Evolutionary conservation across 2,888 invertebrate genomes (phyloP).

Genomic region (Drosophila antonietae): DNA sequence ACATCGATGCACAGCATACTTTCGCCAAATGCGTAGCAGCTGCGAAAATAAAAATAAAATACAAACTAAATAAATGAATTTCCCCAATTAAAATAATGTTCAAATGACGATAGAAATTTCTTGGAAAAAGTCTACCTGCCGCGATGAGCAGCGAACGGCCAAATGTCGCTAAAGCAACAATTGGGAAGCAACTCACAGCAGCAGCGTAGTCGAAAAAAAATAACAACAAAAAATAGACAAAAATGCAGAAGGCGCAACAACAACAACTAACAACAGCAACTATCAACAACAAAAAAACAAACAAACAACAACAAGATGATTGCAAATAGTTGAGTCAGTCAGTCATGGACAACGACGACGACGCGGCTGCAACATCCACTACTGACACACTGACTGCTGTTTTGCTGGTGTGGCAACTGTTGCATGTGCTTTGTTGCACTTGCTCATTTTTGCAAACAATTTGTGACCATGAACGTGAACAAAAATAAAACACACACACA

Average conservation of each 20-base stretch:
- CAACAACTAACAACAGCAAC: constrained; percentile 12
- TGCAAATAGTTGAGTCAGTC: constrained; percentile 44
- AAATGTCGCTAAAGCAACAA: constrained; percentile 49
- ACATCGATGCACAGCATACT: constrained; percentile 39
- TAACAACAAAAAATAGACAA: constrained; percentile 35
- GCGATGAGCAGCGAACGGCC: constrained; percentile 27
- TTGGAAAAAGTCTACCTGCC: constrained; percentile 62
- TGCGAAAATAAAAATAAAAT: constrained; percentile 9
- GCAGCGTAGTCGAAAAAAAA: constrained; percentile 22
- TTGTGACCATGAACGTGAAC: constrained; percentile 76
- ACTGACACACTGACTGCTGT: constrained; percentile 52
- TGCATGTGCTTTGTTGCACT: constrained; percentile 30
- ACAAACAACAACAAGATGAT: constrained; percentile 34
- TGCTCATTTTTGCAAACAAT: constrained; percentile 32
- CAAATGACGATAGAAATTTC: constrained; percentile 68
- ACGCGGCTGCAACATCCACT: constrained; percentile 42
- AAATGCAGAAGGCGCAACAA: constrained; percentile 33
- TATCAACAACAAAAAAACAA: constrained; percentile 22
- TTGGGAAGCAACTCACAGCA: constrained; percentile 4
- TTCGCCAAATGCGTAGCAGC: constrained; percentile 54
- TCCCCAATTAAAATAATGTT: constrained; percentile 71
- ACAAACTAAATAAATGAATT: constrained; percentile 44
- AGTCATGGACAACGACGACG: constrained; percentile 50
- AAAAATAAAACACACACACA: constrained; percentile 22
- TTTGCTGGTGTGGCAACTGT: constrained; percentile 41